Percentiles rank a stretch among this genome's conserved stretches.
Evolutionary conservation across 2,797 vertebrate genomes (phyloP).

Genomic region (Gobionotothen gibberifrons): DNA sequence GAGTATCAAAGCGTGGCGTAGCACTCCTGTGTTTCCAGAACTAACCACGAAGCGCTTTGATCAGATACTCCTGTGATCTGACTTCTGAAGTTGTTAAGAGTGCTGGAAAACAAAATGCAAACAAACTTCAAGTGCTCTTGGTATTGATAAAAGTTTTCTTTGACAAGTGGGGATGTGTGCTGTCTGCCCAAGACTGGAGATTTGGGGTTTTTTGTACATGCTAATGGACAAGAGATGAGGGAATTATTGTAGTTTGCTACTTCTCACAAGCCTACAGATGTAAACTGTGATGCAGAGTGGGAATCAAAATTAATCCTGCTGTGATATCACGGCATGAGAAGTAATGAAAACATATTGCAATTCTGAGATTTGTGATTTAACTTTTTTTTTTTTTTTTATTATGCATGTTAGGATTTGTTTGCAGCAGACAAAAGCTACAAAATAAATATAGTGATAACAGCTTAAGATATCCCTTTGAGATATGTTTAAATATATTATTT

Average conservation of each 20-base stretch:
- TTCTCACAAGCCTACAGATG: conserved; percentile 47
- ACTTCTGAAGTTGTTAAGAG: conserved; percentile 92
- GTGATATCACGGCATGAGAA: conserved; percentile 15
- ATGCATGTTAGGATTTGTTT: conserved; percentile 5
- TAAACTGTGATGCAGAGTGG: conserved; percentile 43
- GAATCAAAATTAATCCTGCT: conserved; percentile 38
- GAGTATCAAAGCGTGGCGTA: conserved; percentile 89
- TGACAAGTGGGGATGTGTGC: conserved; percentile 82
- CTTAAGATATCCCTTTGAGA: background rate
- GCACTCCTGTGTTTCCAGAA: conserved; percentile 90
- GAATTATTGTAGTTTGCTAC: conserved; percentile 66
- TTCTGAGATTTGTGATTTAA: conserved; percentile 31
- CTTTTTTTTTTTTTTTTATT: conserved; percentile 15
- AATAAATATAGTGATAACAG: background rate
- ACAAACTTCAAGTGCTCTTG: conserved; percentile 90
- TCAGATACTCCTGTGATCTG: conserved; percentile 89
- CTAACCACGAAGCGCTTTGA: conserved; percentile 89
- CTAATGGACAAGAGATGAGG: conserved; percentile 79
- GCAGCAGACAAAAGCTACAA: conserved; percentile 11
- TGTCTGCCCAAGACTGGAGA: conserved; percentile 77
- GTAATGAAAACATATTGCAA: conserved; percentile 16
- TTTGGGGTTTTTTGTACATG: conserved; percentile 73
- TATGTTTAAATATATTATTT: background rate
- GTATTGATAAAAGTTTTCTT: conserved; percentile 89
- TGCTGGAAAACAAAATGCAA: conserved; percentile 90